These are phyloP conservation scores for Zaprionus obscuricornis DNA, from an alignment of 2,888 invertebrate species.

Conservation along the genomic window DNA sequence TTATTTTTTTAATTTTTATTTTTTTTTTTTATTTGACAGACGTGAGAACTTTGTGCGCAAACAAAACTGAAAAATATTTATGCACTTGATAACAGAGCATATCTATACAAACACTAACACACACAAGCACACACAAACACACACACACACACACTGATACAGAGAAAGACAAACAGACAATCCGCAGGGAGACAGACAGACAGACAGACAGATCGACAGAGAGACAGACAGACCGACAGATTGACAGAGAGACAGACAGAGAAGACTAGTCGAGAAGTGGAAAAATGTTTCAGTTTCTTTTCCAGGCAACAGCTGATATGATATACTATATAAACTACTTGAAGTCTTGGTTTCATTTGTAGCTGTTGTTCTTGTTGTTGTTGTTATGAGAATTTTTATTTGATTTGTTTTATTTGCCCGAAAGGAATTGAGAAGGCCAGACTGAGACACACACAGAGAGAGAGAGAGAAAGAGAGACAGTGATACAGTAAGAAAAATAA, in stretches of 20 bases:
- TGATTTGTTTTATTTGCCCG: constrained; percentile 53
- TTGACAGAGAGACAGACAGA: too few relatives aligned
- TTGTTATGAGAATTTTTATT: constrained; percentile 48
- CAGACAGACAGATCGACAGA: too few relatives aligned
- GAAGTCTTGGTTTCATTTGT: constrained; percentile 1
- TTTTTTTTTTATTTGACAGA: constrained; percentile 52
- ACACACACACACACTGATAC: background rate
- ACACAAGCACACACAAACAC: background rate
- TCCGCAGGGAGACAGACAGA: too few relatives aligned
- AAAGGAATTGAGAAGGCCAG: constrained; percentile 11
- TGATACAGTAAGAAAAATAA: too few relatives aligned
- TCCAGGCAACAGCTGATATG: constrained; percentile 60
- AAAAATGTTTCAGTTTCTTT: constrained; percentile 27
- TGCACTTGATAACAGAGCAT: constrained; percentile 65
- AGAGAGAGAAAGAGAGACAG: background rate
- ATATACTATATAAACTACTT: constrained; percentile 31
- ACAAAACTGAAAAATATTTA: constrained; percentile 52
- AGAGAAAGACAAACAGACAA: too few relatives aligned
- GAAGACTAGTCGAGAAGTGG: constrained; percentile 6
- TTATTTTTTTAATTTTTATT: background rate
- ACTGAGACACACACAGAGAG: background rate
- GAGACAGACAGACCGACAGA: too few relatives aligned
- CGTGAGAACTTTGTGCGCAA: constrained; percentile 72
- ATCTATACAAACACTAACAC: constrained; percentile 35
- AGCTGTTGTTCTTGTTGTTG: constrained; percentile 14